phyloP scores from a whole-genome alignment of 1,140 invertebrate species.

The Drosophila carrolli region DNA sequence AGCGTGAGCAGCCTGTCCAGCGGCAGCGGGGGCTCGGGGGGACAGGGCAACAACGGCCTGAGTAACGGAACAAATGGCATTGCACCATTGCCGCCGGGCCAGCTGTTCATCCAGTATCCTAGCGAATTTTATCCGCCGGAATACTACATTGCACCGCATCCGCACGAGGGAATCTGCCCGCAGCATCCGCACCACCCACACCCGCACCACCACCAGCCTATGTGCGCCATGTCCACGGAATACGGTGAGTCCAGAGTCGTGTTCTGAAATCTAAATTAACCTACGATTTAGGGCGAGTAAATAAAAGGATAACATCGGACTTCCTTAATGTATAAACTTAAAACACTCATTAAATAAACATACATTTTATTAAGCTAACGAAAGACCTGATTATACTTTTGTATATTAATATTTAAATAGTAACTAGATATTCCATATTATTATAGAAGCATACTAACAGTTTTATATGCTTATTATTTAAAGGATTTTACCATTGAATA shows the following conservation, averaged over 20 bases:
- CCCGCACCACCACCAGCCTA: conserved; percentile 75
- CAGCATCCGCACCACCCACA: conserved; percentile 81
- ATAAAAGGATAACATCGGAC: no score
- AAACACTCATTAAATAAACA: no score
- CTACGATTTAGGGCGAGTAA: background rate
- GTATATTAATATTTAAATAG: no score
- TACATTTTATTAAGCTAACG: no score
- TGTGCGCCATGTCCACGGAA: conserved; percentile 82
- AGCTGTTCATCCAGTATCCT: conserved; percentile 78
- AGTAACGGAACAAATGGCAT: conserved; percentile 58
- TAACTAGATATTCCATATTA: no score
- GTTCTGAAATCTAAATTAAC: background rate
- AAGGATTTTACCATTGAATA: no score
- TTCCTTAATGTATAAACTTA: no score
- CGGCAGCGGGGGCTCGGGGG: conserved; percentile 48
- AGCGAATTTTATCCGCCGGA: conserved; percentile 81
- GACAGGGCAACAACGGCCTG: conserved; percentile 46
- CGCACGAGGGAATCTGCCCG: conserved; percentile 81
- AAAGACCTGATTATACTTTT: no score
- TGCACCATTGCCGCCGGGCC: conserved; percentile 63
- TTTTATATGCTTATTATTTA: no score
- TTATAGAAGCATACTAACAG: no score
- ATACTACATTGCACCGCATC: conserved; percentile 80
- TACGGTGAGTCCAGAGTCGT: conserved; percentile 68
- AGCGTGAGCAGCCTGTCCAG: conserved; percentile 70